Conservation (phyloP, 1,140 invertebrate genomes). For the Phortica variegata region DNA sequence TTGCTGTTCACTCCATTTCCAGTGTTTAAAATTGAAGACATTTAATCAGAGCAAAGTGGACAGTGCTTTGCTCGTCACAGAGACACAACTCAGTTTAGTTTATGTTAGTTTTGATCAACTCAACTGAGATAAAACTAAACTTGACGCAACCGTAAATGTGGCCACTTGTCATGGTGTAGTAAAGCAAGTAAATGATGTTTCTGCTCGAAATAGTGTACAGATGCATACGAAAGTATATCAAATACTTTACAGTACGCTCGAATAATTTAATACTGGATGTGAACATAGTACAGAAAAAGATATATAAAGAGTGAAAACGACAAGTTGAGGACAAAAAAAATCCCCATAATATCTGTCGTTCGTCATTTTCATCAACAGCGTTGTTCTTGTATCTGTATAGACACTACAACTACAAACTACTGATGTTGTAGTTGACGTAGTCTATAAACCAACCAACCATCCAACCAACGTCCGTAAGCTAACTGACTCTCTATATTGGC, state of each 20-base stretch:
- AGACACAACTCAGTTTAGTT: not conserved
- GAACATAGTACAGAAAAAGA: not conserved
- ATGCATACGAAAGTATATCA: slow-evolving; percentile 46
- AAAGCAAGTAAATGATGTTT: slow-evolving; percentile 10
- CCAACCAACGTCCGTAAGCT: too few relatives aligned
- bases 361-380: slow-evolving; percentile 8
- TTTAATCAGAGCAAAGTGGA: too few relatives aligned
- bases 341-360: slow-evolving; percentile 22
- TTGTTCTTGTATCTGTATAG: not conserved
- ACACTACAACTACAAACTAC: too few relatives aligned
- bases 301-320: not conserved
- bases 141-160: slow-evolving; percentile 10
- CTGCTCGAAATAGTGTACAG: slow-evolving; percentile 31
- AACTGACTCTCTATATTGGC: not conserved
- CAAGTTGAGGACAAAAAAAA: slow-evolving; percentile 16
- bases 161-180: not conserved
- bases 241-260: slow-evolving; percentile 39
- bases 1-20: too few relatives aligned
- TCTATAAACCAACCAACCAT: too few relatives aligned
- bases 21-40: too few relatives aligned
- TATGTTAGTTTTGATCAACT: slow-evolving; percentile 11
- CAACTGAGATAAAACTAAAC: slow-evolving; percentile 24
- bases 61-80: not conserved
- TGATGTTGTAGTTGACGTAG: too few relatives aligned
- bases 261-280: slow-evolving; percentile 47